Percentiles rank a stretch among this genome's conserved stretches.
These are phyloP conservation scores for Stomorhina lunata DNA, from an alignment of 2,888 invertebrate genomes.

Conservation along the genomic window DNA sequence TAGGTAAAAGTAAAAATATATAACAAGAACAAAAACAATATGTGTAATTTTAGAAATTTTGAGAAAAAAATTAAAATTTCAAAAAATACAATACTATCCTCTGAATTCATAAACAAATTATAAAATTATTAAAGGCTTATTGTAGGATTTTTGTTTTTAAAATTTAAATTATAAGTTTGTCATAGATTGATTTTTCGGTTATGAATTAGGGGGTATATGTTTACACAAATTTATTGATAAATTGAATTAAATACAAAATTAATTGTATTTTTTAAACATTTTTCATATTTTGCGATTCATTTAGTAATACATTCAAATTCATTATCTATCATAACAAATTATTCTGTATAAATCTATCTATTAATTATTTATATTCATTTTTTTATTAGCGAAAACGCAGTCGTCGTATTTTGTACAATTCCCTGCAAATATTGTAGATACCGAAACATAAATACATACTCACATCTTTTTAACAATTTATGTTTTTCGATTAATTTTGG, in stretches of 20 bases:
- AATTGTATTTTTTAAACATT: constrained; percentile 9
- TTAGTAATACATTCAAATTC: constrained; percentile 26
- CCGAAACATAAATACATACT: background rate
- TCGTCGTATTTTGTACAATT: background rate
- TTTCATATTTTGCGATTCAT: constrained; percentile 12
- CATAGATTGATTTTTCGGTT: no score
- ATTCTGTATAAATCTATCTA: constrained; percentile 51
- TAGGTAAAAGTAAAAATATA: background rate
- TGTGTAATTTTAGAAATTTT: background rate
- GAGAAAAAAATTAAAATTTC: constrained; percentile 8
- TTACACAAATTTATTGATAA: no score
- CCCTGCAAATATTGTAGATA: background rate
- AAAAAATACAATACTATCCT: constrained; percentile 2
- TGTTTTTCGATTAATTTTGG: constrained; percentile 64
- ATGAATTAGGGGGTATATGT: no score
- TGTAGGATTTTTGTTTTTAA: no score
- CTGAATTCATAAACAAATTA: no score
- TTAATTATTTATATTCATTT: constrained; percentile 57
- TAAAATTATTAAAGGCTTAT: no score
- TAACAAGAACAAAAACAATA: background rate
- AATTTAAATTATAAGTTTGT: no score
- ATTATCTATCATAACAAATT: constrained; percentile 36
- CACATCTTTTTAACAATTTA: constrained; percentile 41
- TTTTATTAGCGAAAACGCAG: constrained; percentile 6
- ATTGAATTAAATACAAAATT: background rate